Evolutionary conservation across 1,140 invertebrate genomes (phyloP).

Genomic region (Adoxophyes honmai): DNA sequence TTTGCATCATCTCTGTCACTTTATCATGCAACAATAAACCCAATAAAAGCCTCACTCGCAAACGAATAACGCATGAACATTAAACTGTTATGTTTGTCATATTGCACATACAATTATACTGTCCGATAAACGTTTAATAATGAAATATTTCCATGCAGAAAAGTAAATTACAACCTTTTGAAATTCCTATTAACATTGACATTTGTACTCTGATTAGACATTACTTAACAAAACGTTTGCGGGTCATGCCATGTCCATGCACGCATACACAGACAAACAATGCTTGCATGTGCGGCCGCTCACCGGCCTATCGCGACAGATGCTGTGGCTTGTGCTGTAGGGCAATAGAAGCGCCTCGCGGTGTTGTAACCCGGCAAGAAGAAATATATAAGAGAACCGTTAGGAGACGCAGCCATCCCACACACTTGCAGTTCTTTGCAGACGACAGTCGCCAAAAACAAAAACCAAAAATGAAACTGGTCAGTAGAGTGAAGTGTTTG

Average conservation of each 20-base stretch:
- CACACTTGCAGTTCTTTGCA: constrained; percentile 45
- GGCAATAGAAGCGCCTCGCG: constrained; percentile 34
- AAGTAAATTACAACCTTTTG: constrained; percentile 38
- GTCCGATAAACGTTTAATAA: constrained; percentile 22
- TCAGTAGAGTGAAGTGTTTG: constrained; percentile 42
- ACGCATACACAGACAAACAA: constrained; percentile 28
- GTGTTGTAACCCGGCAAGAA: constrained; percentile 65
- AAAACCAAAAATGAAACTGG: constrained; percentile 63
- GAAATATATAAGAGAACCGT: constrained; percentile 71
- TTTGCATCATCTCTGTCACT: no score
- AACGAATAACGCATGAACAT: constrained; percentile 16
- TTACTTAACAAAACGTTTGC: constrained; percentile 48
- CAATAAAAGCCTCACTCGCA: no score
- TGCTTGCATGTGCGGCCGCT: constrained; percentile 24
- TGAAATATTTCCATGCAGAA: constrained; percentile 20
- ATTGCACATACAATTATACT: constrained; percentile 21
- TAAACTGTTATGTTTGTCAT: constrained; percentile 5
- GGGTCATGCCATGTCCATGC: constrained; percentile 47
- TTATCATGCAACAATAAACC: no score
- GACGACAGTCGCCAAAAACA: constrained; percentile 39
- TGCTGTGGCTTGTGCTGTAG: constrained; percentile 35
- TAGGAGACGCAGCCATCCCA: constrained; percentile 60
- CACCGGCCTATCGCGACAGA: constrained; percentile 23
- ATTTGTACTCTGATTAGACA: constrained; percentile 44
- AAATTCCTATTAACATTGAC: constrained; percentile 61